A percentile compares a stretch with the other conserved stretches of the same genome.
These are phyloP conservation scores for Micromys minutus DNA, from an alignment of 2,113 vertebrate genomes.

Conservation along the genomic window DNA sequence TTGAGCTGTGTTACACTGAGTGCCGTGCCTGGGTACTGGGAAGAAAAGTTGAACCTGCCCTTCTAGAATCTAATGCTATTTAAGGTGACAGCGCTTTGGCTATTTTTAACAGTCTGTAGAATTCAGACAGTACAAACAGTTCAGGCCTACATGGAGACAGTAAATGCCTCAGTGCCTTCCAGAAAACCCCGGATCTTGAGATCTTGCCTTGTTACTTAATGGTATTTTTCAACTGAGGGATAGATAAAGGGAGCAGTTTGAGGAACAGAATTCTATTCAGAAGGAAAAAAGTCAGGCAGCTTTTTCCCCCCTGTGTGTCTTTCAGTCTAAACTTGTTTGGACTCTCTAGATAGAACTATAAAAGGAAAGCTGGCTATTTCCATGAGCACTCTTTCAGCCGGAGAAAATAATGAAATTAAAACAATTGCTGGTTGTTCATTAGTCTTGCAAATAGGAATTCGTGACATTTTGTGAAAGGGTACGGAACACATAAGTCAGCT, in stretches of 20 bases:
- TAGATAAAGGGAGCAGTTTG: slow-evolving; percentile 1
- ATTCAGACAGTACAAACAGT: neutral
- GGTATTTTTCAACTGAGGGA: neutral
- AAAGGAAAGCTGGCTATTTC: slow-evolving; percentile 76
- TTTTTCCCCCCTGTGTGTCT: slow-evolving; percentile 11
- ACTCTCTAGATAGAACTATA: slow-evolving; percentile 72
- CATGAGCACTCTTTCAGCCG: slow-evolving; percentile 67
- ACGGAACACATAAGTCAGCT: slow-evolving; percentile 72
- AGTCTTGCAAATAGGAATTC: slow-evolving; percentile 74
- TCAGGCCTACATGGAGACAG: neutral
- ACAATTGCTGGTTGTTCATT: slow-evolving; percentile 82
- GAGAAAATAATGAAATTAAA: slow-evolving; percentile 80
- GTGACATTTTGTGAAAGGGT: slow-evolving; percentile 78
- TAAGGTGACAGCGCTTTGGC: slow-evolving; percentile 46
- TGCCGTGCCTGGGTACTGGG: neutral
- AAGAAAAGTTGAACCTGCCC: neutral
- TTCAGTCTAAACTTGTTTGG: slow-evolving; percentile 63
- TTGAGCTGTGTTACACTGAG: neutral
- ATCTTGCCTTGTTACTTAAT: neutral
- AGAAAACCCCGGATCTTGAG: slow-evolving; percentile 5
- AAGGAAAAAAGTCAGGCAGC: neutral
- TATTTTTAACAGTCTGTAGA: slow-evolving; percentile 39
- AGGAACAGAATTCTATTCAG: slow-evolving; percentile 34
- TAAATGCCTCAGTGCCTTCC: neutral
- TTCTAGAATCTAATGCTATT: slow-evolving; percentile 43